Conservation (phyloP, 2,797 vertebrate species). For the Pipistrellus nathusii region DNA sequence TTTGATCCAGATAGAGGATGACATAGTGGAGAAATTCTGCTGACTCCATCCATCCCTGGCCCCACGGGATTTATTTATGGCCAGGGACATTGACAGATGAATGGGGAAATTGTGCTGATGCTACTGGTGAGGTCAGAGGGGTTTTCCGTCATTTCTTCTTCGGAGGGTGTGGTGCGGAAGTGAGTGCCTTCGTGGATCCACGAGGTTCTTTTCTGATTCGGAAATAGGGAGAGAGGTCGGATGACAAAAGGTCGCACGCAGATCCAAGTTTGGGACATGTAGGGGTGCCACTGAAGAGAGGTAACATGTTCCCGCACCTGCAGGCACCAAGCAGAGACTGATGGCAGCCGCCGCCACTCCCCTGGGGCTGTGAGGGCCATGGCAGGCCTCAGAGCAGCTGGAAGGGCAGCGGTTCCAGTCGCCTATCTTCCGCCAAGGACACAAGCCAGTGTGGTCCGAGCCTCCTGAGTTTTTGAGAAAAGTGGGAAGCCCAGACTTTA, state of each 20-base stretch:
- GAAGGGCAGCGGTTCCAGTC: fast-evolving
- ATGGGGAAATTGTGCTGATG: too few relatives aligned
- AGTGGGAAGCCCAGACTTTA: neutral
- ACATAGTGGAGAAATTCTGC: neutral
- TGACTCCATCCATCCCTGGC: neutral
- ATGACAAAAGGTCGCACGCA: neutral
- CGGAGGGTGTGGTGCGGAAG: neutral
- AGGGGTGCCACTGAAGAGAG: neutral
- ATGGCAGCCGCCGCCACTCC: fast-evolving
- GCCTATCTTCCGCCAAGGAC: neutral
- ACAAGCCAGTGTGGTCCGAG: neutral
- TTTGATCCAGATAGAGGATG: neutral
- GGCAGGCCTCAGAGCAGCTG: neutral
- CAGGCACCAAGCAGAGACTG: neutral
- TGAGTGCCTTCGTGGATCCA: fast-evolving
- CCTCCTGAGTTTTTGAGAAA: neutral
- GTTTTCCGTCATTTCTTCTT: neutral
- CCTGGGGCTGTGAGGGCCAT: neutral
- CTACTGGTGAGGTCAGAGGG: neutral
- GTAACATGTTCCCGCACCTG: neutral
- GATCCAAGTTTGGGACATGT: neutral
- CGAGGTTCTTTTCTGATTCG: neutral
- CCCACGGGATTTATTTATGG: fast-evolving
- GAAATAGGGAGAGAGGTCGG: neutral
- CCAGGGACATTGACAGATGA: neutral